phyloP scores from a whole-genome alignment of 1,140 invertebrate genomes.

The Myzus persicae region DNA sequence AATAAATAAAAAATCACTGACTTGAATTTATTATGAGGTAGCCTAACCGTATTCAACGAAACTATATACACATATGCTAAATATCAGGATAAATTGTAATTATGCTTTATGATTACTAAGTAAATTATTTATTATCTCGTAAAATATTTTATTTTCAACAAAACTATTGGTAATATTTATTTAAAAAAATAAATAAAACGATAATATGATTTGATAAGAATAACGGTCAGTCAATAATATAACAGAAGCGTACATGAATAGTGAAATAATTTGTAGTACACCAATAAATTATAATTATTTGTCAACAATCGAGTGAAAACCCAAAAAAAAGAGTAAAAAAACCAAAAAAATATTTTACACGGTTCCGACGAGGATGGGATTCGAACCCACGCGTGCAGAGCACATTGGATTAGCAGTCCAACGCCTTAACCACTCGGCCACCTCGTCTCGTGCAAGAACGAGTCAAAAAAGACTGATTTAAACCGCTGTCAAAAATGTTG shows the following conservation, averaged over 20 bases:
- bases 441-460: constrained; percentile 70
- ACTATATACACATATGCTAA: too few species aligned
- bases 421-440: constrained; percentile 90
- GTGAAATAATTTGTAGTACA: background rate
- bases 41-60: too few species aligned
- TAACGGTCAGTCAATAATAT: too few species aligned
- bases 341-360: constrained; percentile 8
- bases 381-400: constrained; percentile 86
- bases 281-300: too few species aligned
- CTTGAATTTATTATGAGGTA: too few species aligned
- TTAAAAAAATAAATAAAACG: too few species aligned
- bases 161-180: too few species aligned
- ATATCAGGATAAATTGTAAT: background rate
- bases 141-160: background rate
- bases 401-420: constrained; percentile 83
- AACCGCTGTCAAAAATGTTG: background rate
- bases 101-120: background rate
- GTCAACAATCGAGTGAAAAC: background rate
- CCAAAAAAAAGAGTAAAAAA: background rate
- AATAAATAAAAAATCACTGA: too few species aligned
- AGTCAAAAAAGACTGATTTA: background rate
- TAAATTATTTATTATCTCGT: background rate
- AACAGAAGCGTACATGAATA: background rate
- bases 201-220: too few species aligned
- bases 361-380: constrained; percentile 82